A percentile compares a stretch with the other conserved stretches of the same genome.
Conservation (phyloP, 1,140 invertebrate species). For the Hermatobates lingyangjiaoensis region DNA sequence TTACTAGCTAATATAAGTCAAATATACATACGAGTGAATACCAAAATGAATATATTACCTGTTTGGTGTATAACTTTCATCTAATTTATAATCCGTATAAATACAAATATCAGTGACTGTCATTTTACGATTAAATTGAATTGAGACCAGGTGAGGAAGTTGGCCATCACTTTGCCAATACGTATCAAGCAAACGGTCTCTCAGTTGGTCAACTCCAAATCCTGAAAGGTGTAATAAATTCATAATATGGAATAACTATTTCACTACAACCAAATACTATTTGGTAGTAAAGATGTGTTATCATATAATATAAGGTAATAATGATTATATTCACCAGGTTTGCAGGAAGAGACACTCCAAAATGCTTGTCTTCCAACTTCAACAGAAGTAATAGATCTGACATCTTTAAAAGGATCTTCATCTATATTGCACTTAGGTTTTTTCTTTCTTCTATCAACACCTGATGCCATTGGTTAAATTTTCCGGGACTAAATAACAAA, state of each 20-base stretch:
- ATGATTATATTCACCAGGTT: conserved; percentile 80
- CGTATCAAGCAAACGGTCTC: conserved; percentile 87
- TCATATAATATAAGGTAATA: too few relatives aligned
- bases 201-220: conserved; percentile 90
- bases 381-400: neutral
- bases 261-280: too few relatives aligned
- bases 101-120: conserved; percentile 89
- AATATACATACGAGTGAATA: too few relatives aligned
- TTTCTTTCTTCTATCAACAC: neutral
- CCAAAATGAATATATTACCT: too few relatives aligned
- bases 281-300: too few relatives aligned
- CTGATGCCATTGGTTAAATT: neutral
- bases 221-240: conserved; percentile 31
- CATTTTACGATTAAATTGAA: conserved; percentile 91
- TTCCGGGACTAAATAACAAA: too few relatives aligned
- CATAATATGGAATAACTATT: neutral
- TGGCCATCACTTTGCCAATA: conserved; percentile 99
- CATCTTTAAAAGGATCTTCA: conserved; percentile 1
- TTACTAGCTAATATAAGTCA: too few relatives aligned
- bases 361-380: conserved; percentile 93
- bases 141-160: conserved; percentile 91
- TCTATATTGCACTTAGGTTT: neutral
- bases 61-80: conserved; percentile 97
- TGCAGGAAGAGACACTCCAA: conserved; percentile 95
- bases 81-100: conserved; percentile 93